Evolutionary conservation across 2,888 invertebrate genomes (phyloP).

Genomic region (Drosophila vallismaia): DNA sequence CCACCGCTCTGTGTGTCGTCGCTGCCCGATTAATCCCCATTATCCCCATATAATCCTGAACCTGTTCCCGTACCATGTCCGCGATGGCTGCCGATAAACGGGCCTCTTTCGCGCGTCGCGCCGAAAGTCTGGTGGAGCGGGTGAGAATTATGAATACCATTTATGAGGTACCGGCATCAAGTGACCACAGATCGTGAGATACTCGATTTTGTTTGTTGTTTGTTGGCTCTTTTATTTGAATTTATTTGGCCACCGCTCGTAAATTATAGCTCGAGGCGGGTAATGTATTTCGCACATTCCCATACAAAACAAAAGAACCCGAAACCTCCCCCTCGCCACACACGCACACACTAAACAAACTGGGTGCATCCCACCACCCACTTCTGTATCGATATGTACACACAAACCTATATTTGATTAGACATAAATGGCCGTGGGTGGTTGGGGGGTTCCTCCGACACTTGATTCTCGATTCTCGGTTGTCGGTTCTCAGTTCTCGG

Average conservation of each 20-base stretch:
- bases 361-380: not conserved
- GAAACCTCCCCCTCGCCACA: too few relatives aligned
- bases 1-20: constrained; percentile 9
- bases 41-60: constrained; percentile 3
- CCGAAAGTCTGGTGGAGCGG: constrained; percentile 84
- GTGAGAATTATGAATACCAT: constrained; percentile 84
- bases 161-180: constrained; percentile 83
- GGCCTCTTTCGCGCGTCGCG: constrained; percentile 83
- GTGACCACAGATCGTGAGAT: constrained; percentile 83
- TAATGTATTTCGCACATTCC: constrained; percentile 33
- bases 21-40: constrained; percentile 10
- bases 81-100: constrained; percentile 80
- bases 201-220: constrained; percentile 55
- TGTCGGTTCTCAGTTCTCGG: constrained; percentile 4
- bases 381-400: constrained; percentile 32
- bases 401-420: constrained; percentile 52
- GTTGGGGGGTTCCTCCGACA: constrained; percentile 3
- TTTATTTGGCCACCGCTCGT: constrained; percentile 52
- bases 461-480: constrained; percentile 1
- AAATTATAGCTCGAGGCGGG: constrained; percentile 33
- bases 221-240: constrained; percentile 31
- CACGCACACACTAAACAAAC: constrained; percentile 5
- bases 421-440: constrained; percentile 28
- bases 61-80: constrained; percentile 64
- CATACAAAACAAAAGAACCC: constrained; percentile 3